Base-by-base conservation (phyloP, 2,797 vertebrate genomes). In the Anomalospiza imberbis region DNA sequence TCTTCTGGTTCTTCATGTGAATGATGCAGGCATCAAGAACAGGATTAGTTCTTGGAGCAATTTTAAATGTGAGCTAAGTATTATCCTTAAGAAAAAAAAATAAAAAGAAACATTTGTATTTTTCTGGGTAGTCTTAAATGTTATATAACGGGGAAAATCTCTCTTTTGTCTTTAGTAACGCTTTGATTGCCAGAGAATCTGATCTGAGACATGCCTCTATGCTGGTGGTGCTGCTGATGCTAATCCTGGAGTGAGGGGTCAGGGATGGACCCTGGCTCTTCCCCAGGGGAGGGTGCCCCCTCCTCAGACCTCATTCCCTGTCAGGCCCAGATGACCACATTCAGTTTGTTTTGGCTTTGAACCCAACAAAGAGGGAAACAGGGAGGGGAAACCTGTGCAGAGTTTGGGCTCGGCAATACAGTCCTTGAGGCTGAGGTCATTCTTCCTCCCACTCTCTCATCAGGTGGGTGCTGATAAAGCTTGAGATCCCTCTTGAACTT, bases 361-460 rank as follows among this genome's bases (percentile, higher is more conserved):
- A 36, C 16, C 42, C 72, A 47, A 3, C 2, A 1, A 18, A 13
- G 31, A 85, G 14, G 10, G 16, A 24, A 92, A 47, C 2, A 1
- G 18, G 13, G 31, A 85, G 14, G 10, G 16, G 24, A 92, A 47
- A 36, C 11, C 9, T 32, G 9, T 65, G 20, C 21, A 28, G 58
- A 31, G 15, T 17, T 61, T n/a, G 34, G 31, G 5, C 3, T 4
- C 0, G 1, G 32, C 19, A 17, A 0, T 32, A 5, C 7, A 74
- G 62, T 26, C 17, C 24, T 54, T 0, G 1, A 42, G n/a, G 17
- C 17, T 84, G 45, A 61, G 78, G 24, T 45, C 65, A n/a, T 54
- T 85, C 4, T 4, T 44, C 48, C 25, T 74, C 13, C 28, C 11
- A 2, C 2, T 1, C 4, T 61, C 12, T 54, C 1, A 3, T 44